Percentiles rank a stretch among this genome's conserved stretches.
Conservation (phyloP, 2,113 vertebrate genomes). For the Ceyx melanurus region DNA sequence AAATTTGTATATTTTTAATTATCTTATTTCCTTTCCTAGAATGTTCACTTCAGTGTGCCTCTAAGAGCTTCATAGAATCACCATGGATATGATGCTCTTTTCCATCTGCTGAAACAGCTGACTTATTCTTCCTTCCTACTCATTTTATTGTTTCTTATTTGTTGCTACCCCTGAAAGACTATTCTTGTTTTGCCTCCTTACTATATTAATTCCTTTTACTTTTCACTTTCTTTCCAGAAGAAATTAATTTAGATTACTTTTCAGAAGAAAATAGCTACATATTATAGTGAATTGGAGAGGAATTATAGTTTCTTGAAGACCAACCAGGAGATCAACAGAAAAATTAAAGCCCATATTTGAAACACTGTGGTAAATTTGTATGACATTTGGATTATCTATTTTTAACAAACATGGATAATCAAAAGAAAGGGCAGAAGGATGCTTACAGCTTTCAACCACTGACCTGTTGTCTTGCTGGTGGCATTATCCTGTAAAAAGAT, state of each 20-base stretch:
- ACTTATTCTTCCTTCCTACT: neutral
- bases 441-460: conserved; percentile 37
- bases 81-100: neutral
- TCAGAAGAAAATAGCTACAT: neutral
- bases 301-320: neutral
- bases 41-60: neutral
- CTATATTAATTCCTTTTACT: neutral
- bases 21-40: neutral
- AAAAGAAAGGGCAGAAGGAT: conserved; percentile 30
- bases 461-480: conserved; percentile 49
- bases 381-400: conserved; percentile 22
- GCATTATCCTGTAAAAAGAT: conserved; percentile 57
- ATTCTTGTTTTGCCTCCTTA: neutral
- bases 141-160: neutral
- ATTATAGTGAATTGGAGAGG: neutral
- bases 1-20: neutral
- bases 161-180: neutral
- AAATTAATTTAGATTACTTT: neutral
- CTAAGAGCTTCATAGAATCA: neutral
- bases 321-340: neutral
- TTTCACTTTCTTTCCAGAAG: neutral
- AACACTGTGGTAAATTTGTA: neutral
- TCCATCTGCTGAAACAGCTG: neutral
- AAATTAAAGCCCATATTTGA: neutral
- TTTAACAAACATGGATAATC: conserved; percentile 19